phyloP scores from a whole-genome alignment of 2,888 invertebrate species.

The Leptinotarsa rubiginosa region DNA sequence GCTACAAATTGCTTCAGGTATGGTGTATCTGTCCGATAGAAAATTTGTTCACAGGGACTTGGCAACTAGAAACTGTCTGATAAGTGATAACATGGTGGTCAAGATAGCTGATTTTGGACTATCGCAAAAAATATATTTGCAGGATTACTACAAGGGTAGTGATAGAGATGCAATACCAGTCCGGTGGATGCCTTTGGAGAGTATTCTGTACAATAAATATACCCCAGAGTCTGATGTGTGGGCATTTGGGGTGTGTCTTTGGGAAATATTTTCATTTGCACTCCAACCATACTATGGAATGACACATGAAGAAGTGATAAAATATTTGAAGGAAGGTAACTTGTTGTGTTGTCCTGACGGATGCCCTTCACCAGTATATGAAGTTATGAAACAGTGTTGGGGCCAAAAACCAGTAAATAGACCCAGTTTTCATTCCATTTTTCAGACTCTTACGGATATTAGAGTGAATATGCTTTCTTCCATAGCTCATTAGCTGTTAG shows the following conservation, averaged over 20 bases:
- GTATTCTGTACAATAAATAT: constrained; percentile 96
- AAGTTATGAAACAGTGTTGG: constrained; percentile 95
- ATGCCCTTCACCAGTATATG: constrained; percentile 87
- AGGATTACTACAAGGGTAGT: constrained; percentile 95
- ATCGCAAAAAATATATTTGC: constrained; percentile 93
- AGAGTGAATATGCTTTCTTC: constrained; percentile 58
- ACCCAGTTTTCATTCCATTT: constrained; percentile 86
- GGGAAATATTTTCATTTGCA: constrained; percentile 98
- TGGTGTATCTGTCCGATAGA: constrained; percentile 93
- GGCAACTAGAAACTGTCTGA: constrained; percentile 95
- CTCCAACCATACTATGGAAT: constrained; percentile 97
- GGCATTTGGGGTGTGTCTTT: constrained; percentile 96
- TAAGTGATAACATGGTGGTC: constrained; percentile 92
- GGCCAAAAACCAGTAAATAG: constrained; percentile 85
- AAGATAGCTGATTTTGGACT: constrained; percentile 98
- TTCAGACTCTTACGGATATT: constrained; percentile 74
- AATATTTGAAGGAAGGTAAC: constrained; percentile 93
- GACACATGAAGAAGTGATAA: constrained; percentile 97
- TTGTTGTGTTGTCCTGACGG: constrained; percentile 91
- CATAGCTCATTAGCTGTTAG: constrained; percentile 44
- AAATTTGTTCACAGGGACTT: constrained; percentile 97
- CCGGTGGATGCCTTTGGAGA: constrained; percentile 97
- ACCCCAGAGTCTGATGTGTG: constrained; percentile 96
- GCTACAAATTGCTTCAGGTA: constrained; percentile 91
- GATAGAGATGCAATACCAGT: constrained; percentile 97